A percentile compares a stretch with the other conserved stretches of the same genome.
Conservation (phyloP, 2,113 vertebrate species). For the Struthidea cinerea region DNA sequence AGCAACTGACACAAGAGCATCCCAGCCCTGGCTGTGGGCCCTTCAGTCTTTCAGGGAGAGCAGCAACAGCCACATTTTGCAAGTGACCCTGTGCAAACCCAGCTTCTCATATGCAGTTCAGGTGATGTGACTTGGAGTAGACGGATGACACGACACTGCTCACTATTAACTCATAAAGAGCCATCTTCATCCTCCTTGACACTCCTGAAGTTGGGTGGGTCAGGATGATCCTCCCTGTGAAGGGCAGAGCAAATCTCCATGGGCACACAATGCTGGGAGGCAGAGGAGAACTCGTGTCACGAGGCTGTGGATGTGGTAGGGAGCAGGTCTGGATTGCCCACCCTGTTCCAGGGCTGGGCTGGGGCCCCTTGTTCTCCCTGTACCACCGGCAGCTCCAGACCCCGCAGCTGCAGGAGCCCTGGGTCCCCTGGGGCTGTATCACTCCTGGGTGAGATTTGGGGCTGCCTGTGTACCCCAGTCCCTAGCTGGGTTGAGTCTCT, state of each 20-base stretch:
- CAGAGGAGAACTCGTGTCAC: accelerated
- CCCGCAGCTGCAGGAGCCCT: accelerated
- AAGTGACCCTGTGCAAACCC: neutral
- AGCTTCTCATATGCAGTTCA: neutral
- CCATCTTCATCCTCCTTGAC: neutral
- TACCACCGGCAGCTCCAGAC: neutral
- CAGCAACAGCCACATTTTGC: neutral
- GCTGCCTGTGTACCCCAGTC: neutral
- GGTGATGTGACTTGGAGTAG: neutral
- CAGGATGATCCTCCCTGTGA: accelerated
- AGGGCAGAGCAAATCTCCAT: neutral
- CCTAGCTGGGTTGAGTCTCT: neutral
- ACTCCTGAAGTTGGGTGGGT: neutral
- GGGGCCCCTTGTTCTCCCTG: accelerated
- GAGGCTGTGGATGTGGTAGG: neutral
- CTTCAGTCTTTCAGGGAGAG: neutral
- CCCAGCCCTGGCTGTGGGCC: neutral
- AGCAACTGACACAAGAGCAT: neutral
- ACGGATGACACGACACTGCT: neutral
- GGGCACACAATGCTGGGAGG: neutral
- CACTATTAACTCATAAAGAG: neutral
- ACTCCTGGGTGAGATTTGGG: neutral
- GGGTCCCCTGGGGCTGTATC: neutral
- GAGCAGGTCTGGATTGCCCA: neutral
- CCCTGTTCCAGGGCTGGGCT: accelerated